Base-by-base conservation (phyloP, 2,113 vertebrate species). In the Bujurquina vittata region DNA sequence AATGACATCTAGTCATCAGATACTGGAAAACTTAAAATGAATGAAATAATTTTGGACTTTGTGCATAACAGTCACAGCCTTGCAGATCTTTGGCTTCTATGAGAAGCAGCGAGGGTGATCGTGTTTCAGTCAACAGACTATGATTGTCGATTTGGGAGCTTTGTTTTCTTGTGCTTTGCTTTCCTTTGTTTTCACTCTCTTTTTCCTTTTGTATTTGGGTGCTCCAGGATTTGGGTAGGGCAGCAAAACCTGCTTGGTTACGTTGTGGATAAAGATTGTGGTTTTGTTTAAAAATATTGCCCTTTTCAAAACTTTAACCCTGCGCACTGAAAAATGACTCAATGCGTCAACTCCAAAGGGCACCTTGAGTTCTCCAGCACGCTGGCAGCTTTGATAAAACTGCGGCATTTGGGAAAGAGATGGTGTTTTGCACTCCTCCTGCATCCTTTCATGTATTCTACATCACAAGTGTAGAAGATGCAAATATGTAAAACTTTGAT, bases 81-180 rank as follows among this genome's bases (percentile, higher is more conserved):
- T 20, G 5, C 43, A 69, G 23, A 12, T 69, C 65, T 69, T 46
- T 11, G 15, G 40, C 9, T 29, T 2, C 10, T 4, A 18, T 69
- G 18, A 69, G 46, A 52, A 1, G 23, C 10, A 0, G 40, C 29
- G 43, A 69, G 23, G 2, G 63, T 69, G 40, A 69, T 7, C 0
- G 15, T 7, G 49, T 72, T 29, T 69, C 65, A 20, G 40, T 0
- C 17, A 26, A 12, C 43, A 0, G 43, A 10, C 65, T 69, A 49
- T 29, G 43, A 18, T 49, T 69, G 15, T 49, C 65, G 3, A 69
- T 12, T 26, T 69, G 5, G 33, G 60, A 62, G 35, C 60, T 62
- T 33, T 60, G 14, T 65, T 43, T 65, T 65, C 46, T 49, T 67
- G 43, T 46, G 26, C 63, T 18, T 67, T 37, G 8, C 3, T 67